Evolutionary conservation across 2,113 vertebrate species (phyloP).

Genomic region (Lophotis ruficrista): DNA sequence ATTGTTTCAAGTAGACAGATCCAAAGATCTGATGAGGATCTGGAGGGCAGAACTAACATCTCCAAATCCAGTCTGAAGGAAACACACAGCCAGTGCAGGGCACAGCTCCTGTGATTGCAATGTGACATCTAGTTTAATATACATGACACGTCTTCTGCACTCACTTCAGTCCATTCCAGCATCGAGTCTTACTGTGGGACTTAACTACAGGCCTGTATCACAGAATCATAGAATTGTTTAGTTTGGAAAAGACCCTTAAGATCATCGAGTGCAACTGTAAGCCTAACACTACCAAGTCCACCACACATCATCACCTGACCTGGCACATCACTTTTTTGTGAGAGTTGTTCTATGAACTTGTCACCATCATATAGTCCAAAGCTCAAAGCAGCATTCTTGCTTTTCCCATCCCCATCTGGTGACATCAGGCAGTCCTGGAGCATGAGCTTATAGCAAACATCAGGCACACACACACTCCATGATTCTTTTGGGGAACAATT

Average conservation of each 20-base stretch:
- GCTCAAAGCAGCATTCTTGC: background rate
- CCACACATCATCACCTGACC: background rate
- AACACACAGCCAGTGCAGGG: background rate
- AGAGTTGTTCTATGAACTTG: background rate
- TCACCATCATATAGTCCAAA: background rate
- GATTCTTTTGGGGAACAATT: background rate
- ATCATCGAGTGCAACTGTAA: background rate
- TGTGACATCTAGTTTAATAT: background rate
- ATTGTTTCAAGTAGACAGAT: background rate
- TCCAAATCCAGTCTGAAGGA: background rate
- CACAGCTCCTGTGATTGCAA: background rate
- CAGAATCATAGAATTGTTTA: background rate
- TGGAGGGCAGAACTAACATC: background rate
- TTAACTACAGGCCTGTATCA: background rate
- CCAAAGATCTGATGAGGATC: background rate
- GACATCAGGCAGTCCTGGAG: background rate
- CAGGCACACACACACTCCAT: background rate
- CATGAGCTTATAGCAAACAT: background rate
- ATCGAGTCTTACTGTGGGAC: background rate
- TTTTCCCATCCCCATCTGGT: background rate
- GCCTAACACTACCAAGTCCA: background rate
- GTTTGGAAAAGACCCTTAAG: background rate
- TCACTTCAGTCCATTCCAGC: background rate
- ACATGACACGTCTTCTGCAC: fast-evolving
- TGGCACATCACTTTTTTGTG: background rate